Evolutionary conservation across 23 tunicate species (phyloP).

Genomic region (Halocynthia aurantium): DNA sequence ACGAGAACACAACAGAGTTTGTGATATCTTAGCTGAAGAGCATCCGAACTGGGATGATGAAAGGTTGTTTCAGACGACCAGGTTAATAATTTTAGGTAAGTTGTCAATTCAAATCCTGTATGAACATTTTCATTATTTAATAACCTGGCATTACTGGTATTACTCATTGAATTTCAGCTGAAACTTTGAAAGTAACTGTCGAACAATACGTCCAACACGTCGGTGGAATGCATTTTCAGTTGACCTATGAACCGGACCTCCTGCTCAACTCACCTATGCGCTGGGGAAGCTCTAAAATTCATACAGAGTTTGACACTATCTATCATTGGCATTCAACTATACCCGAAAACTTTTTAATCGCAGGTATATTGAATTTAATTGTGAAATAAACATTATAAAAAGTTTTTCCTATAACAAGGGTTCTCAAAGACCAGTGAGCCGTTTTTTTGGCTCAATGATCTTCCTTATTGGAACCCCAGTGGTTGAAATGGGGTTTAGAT

Average conservation of each 20-base stretch:
- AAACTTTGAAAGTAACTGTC: constrained; percentile 24
- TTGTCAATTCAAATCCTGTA: neutral
- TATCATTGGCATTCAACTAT: constrained; percentile 37
- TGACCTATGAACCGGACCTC: constrained; percentile 32
- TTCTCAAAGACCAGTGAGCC: no score
- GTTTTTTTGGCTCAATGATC: no score
- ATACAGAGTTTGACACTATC: constrained; percentile 28
- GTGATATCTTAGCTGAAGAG: constrained; percentile 24
- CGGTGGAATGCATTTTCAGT: constrained; percentile 26
- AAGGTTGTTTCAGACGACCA: constrained; percentile 41
- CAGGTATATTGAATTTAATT: neutral
- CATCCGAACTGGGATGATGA: constrained; percentile 57
- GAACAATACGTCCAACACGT: constrained; percentile 45
- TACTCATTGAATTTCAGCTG: constrained; percentile 23
- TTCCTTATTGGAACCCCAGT: no score
- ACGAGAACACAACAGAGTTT: constrained; percentile 54
- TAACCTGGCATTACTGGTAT: neutral
- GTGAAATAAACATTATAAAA: neutral
- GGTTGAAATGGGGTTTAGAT: no score
- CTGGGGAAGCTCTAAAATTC: constrained; percentile 28
- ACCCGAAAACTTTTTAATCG: constrained; percentile 22
- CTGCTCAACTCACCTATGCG: constrained; percentile 15
- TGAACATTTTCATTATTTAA: no score
- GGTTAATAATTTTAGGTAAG: constrained; percentile 29
- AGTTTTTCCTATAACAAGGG: neutral